Evolutionary conservation across 2,113 vertebrate genomes (phyloP).

Genomic region (Echinops telfairi): DNA sequence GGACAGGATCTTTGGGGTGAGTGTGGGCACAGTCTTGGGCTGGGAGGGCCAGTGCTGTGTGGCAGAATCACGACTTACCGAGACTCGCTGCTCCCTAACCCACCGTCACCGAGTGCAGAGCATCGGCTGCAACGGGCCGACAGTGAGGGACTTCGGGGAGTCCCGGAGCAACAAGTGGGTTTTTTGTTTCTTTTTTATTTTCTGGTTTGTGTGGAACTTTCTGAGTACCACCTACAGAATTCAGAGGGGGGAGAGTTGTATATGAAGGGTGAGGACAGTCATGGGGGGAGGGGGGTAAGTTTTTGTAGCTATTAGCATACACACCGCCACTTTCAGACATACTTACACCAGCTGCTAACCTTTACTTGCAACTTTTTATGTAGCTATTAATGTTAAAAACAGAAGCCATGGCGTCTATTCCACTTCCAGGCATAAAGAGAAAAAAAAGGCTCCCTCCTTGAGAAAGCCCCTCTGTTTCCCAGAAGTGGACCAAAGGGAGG

Average conservation of each 20-base stretch:
- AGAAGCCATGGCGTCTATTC: slow-evolving; percentile 42
- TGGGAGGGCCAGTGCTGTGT: neutral
- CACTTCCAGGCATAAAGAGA: neutral
- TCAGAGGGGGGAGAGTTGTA: neutral
- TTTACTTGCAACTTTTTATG: slow-evolving; percentile 69
- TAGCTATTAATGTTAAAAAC: slow-evolving; percentile 70
- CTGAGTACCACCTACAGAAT: slow-evolving; percentile 6
- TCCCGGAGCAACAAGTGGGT: neutral
- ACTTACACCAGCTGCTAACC: slow-evolving; percentile 78
- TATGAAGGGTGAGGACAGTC: slow-evolving; percentile 23
- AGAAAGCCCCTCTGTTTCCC: slow-evolving; percentile 72
- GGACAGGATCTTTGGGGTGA: neutral
- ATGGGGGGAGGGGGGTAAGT: too few species aligned
- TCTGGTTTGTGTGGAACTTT: slow-evolving; percentile 35
- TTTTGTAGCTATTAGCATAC: slow-evolving; percentile 65
- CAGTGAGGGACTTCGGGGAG: neutral
- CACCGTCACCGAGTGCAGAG: neutral
- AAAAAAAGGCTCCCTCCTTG: slow-evolving; percentile 27
- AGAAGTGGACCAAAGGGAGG: slow-evolving; percentile 49
- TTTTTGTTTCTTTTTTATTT: slow-evolving; percentile 19
- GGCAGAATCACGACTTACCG: fast-evolving
- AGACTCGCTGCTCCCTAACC: neutral
- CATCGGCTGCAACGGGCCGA: neutral
- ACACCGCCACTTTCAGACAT: slow-evolving; percentile 77
- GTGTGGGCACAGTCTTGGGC: too few species aligned